These are phyloP conservation scores for Phodopus roborovskii DNA, from an alignment of 2,113 vertebrate genomes.

Conservation along the genomic window DNA sequence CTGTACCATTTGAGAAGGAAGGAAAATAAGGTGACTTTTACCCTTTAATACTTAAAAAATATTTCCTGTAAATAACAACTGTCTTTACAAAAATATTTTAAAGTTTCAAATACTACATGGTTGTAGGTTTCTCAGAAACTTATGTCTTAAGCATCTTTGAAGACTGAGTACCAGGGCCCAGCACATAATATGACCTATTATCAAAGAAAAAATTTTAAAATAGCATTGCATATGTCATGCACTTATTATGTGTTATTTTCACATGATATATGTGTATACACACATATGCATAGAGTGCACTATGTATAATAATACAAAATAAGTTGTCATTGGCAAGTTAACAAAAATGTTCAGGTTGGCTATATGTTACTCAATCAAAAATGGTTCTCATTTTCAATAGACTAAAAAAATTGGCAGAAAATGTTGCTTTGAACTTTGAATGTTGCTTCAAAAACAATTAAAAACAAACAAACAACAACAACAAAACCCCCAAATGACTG, in stretches of 20 bases:
- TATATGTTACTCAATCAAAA: slow-evolving; percentile 13
- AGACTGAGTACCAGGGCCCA: not conserved
- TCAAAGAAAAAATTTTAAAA: slow-evolving; percentile 17
- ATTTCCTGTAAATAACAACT: slow-evolving; percentile 18
- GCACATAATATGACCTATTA: not conserved
- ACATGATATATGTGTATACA: not conserved
- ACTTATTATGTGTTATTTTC: slow-evolving; percentile 38
- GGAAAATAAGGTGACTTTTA: not conserved
- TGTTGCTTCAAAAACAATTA: slow-evolving; percentile 17
- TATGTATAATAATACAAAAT: not conserved
- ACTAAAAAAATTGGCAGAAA: slow-evolving; percentile 27
- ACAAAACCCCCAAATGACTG: not conserved
- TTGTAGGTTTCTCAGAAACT: not conserved
- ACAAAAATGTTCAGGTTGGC: not conserved
- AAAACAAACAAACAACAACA: not conserved
- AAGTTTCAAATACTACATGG: not conserved
- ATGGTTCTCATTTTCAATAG: not conserved
- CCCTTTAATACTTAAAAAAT: slow-evolving; percentile 43
- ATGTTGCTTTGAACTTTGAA: not conserved
- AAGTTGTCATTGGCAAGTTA: slow-evolving; percentile 8
- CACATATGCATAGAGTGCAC: not conserved
- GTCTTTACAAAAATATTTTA: slow-evolving; percentile 17
- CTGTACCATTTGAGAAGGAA: not conserved
- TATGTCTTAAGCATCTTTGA: not conserved
- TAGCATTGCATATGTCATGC: not conserved